Evolutionary conservation across 2,113 vertebrate genomes (phyloP).

Genomic region (Riparia riparia): DNA sequence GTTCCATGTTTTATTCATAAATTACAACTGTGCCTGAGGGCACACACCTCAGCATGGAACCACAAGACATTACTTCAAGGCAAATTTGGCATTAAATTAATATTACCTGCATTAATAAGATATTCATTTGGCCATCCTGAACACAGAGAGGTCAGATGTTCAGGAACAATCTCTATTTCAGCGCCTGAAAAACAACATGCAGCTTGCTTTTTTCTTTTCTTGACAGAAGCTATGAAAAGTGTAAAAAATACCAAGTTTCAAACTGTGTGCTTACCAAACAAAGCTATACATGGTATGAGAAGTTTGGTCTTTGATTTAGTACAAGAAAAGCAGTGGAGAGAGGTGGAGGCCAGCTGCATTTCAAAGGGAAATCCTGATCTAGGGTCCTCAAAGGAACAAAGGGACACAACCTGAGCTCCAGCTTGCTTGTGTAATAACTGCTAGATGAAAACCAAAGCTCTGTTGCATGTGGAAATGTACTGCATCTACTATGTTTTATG

Average conservation of each 20-base stretch:
- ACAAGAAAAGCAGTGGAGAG: conserved; percentile 15
- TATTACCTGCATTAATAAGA: neutral
- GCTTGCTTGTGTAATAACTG: neutral
- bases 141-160: neutral
- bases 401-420: neutral
- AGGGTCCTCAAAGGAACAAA: neutral
- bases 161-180: neutral
- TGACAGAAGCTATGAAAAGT: accelerated
- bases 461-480: neutral
- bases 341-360: neutral
- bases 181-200: neutral
- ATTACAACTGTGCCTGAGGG: neutral
- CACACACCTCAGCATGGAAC: neutral
- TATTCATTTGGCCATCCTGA: neutral
- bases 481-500: neutral
- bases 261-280: neutral
- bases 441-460: conserved; percentile 9
- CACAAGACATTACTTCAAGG: neutral
- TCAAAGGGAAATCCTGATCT: conserved; percentile 20
- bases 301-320: neutral
- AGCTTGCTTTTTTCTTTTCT: neutral
- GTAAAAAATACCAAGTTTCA: neutral
- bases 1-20: neutral
- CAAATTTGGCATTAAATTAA: neutral
- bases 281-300: neutral